Base-by-base conservation (phyloP, 1,140 invertebrate species). In the Coptotermes formosanus region DNA sequence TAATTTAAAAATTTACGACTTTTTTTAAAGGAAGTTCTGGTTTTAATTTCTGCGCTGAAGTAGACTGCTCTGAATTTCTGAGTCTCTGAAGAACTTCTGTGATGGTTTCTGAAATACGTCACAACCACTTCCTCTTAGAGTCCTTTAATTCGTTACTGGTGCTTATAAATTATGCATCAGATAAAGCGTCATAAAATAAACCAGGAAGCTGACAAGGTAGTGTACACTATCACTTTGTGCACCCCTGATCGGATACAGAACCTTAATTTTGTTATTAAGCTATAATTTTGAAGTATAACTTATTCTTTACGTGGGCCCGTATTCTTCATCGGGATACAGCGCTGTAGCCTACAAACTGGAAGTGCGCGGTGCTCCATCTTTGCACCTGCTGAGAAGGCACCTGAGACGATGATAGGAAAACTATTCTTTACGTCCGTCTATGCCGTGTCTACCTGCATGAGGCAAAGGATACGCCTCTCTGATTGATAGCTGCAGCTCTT, bases 361-460 rank as follows among this genome's bases (percentile, higher is more conserved):
- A 25, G n/a, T 9, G 64, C n/a, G 14, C 25, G 7, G 64, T 75
- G 64, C 52, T 21, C 52, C 14, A 19, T 21, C 19, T 55, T 21
- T 55, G 19, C 64, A 75, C 64, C 64, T 75, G 64, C 64, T 75
- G 64, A 14, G 64, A 55, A 75, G 64, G 25, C 64, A 75, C 64
- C 64, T 75, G 64, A 75, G n/a, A 25, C 6, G n/a, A 25, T 75
- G 64, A 75, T 75, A 75, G 64, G 64, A 75, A 75, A 75, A 8
- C n/a, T 75, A 75, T 75, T 75, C 64, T 55, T 55, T 21, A 55
- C 64, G n/a, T 75, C 64, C 8, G 30, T 75, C 64, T 75, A 30
- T 30, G 64, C n/a, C 64, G n/a, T 75, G 64, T 75, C 64, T 75
- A 75, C 64, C 64, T 75, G 64, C 64, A 30, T 75, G 64, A 75